Evolutionary conservation across 1,140 invertebrate species (phyloP).

Genomic region (Carposina sasakii): DNA sequence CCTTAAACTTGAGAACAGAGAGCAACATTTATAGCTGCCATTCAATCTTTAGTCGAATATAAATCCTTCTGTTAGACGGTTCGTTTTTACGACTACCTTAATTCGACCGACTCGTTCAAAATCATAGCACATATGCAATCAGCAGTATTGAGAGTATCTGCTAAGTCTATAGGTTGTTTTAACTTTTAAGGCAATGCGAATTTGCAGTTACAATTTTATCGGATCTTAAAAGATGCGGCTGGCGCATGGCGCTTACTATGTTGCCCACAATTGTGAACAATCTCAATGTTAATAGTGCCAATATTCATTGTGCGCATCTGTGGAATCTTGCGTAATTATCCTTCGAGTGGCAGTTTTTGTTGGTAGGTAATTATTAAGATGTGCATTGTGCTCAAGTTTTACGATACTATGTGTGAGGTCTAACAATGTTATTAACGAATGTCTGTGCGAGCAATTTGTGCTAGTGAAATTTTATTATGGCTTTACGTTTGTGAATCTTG

Average conservation of each 20-base stretch:
- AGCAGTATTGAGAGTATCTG: no score
- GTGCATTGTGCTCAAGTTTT: slow-evolving; percentile 15
- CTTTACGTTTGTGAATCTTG: no score
- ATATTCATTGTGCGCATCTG: slow-evolving; percentile 27
- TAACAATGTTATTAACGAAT: slow-evolving; percentile 43
- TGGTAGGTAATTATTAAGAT: slow-evolving; percentile 46
- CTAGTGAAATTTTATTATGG: no score
- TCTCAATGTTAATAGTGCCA: slow-evolving; percentile 29
- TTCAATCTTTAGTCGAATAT: slow-evolving; percentile 29
- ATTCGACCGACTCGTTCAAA: no score
- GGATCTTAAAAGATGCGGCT: no score
- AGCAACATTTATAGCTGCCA: slow-evolving; percentile 30
- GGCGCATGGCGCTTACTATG: no score
- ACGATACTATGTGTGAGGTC: slow-evolving; percentile 26
- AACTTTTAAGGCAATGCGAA: no score
- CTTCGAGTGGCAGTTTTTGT: slow-evolving; percentile 57
- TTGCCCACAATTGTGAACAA: slow-evolving; percentile 49
- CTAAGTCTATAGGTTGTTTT: no score
- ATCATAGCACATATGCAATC: no score
- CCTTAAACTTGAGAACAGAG: slow-evolving; percentile 26
- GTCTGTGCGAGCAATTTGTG: slow-evolving; percentile 3
- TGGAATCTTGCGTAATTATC: slow-evolving; percentile 68
- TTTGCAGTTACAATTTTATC: no score
- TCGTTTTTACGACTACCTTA: no score
- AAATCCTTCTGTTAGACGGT: no score